Conservation (phyloP, 2,113 vertebrate species). For the Eolophus roseicapilla region DNA sequence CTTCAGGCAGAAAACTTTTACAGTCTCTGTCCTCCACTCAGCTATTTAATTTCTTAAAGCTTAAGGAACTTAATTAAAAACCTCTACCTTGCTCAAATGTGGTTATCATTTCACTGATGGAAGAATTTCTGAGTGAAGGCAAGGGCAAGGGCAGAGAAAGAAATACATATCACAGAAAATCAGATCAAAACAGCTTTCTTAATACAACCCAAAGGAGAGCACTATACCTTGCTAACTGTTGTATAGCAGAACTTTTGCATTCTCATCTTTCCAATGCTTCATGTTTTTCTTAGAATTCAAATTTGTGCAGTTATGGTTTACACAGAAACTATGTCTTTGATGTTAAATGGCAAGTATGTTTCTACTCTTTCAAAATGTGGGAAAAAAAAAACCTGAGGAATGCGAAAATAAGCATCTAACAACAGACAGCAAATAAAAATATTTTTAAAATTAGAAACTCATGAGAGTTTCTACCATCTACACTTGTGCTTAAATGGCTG, state of each 20-base stretch:
- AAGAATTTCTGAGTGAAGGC: neutral
- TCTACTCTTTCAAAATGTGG: neutral
- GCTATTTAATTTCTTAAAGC: neutral
- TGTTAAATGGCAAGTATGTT: neutral
- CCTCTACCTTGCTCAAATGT: neutral
- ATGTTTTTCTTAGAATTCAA: neutral
- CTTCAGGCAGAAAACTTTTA: neutral
- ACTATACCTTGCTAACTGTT: neutral
- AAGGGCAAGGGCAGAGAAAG: neutral
- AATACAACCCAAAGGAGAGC: neutral
- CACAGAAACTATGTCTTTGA: neutral
- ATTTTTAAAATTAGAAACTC: neutral
- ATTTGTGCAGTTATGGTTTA: neutral
- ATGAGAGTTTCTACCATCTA: neutral
- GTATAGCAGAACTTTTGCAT: neutral
- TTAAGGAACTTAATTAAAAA: slow-evolving; percentile 15
- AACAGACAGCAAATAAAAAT: neutral
- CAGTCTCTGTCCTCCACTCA: neutral
- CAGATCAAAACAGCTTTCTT: neutral
- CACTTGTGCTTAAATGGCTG: neutral
- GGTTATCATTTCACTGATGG: neutral
- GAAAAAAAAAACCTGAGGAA: neutral
- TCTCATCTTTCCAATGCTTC: neutral
- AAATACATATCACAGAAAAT: neutral
- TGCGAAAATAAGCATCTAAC: neutral